Conservation (phyloP, 2,888 invertebrate species). For the Calameuta pallipes region DNA sequence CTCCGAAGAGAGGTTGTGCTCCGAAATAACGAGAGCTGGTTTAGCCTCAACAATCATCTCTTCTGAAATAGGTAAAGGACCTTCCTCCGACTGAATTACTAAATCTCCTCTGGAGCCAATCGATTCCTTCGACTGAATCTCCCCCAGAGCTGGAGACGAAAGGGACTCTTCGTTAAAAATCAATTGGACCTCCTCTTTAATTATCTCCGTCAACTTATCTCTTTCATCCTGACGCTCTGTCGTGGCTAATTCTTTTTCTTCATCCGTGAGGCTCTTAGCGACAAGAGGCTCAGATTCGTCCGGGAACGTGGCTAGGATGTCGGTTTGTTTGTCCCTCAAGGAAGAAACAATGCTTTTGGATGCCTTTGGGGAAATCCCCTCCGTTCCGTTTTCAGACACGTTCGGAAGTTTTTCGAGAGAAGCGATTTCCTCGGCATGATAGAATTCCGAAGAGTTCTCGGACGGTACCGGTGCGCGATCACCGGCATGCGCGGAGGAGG, state of each 20-base stretch:
- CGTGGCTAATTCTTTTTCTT: background rate
- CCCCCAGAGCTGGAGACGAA: background rate
- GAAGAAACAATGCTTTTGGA: background rate
- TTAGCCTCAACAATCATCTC: constrained; percentile 35
- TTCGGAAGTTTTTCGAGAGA: background rate
- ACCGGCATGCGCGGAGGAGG: background rate
- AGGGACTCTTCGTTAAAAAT: too few species aligned
- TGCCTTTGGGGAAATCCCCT: background rate
- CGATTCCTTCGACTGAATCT: background rate
- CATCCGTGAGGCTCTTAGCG: background rate
- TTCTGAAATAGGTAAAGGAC: constrained; percentile 44
- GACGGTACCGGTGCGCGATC: background rate
- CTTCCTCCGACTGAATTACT: constrained; percentile 48
- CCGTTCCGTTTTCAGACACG: background rate
- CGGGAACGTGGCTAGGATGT: background rate
- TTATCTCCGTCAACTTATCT: background rate
- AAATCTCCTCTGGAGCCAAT: constrained; percentile 19
- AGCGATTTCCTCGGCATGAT: background rate
- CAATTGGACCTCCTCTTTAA: too few species aligned
- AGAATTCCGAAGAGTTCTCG: background rate
- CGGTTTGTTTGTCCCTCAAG: too few species aligned
- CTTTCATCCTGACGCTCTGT: too few species aligned
- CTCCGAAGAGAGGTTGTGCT: constrained; percentile 26
- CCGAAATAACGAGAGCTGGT: constrained; percentile 41
- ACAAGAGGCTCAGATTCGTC: background rate